phyloP scores from a whole-genome alignment of 2,888 invertebrate species.

The Cosmopolites sordidus region DNA sequence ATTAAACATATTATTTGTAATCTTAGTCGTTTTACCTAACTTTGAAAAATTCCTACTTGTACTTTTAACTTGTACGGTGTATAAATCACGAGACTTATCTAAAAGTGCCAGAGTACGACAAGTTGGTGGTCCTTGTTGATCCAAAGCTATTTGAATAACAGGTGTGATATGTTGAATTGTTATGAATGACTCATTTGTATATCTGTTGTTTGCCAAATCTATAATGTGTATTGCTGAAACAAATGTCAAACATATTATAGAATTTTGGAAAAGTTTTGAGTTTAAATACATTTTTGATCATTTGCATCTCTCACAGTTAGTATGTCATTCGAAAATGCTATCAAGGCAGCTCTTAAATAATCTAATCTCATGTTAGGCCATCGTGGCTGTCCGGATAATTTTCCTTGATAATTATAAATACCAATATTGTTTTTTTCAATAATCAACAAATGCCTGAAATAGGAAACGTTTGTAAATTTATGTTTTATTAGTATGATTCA shows the following conservation, averaged over 20 bases:
- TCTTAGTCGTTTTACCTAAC: slow-evolving; percentile 53
- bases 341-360: slow-evolving; percentile 66
- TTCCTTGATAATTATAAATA: slow-evolving; percentile 91
- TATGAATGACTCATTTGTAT: slow-evolving; percentile 67
- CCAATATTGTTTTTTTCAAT: slow-evolving; percentile 81
- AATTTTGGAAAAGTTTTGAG: not conserved
- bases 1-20: not conserved
- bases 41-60: slow-evolving; percentile 64
- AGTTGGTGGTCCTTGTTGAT: slow-evolving; percentile 73
- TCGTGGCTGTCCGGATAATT: slow-evolving; percentile 77
- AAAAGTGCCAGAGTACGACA: slow-evolving; percentile 83
- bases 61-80: slow-evolving; percentile 70
- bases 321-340: slow-evolving; percentile 83
- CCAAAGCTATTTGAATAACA: slow-evolving; percentile 77
- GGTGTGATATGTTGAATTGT: slow-evolving; percentile 72
- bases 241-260: no score
- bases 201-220: slow-evolving; percentile 71
- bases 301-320: slow-evolving; percentile 80
- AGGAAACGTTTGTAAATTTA: no score
- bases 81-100: slow-evolving; percentile 85
- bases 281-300: slow-evolving; percentile 68
- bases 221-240: slow-evolving; percentile 74
- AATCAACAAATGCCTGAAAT: slow-evolving; percentile 77
- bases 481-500: no score
- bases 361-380: slow-evolving; percentile 84